Conservation (phyloP, 2,113 vertebrate genomes). For the Megalops atlanticus region DNA sequence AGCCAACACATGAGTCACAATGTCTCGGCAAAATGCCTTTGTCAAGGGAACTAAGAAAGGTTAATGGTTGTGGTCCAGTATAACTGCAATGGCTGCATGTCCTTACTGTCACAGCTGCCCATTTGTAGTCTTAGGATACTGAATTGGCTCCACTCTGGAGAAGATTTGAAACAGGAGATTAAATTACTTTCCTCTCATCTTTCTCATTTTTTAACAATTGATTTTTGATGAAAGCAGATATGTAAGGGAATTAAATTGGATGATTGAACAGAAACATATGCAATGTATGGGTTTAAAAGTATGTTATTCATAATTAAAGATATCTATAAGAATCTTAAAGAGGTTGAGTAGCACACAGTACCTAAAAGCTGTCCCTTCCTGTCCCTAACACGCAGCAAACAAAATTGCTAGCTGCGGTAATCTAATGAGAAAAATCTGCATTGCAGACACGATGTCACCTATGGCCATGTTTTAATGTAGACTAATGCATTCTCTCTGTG, state of each 20-base stretch:
- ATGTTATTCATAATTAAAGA: neutral
- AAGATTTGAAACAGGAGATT: neutral
- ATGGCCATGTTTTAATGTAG: neutral
- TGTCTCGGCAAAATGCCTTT: neutral
- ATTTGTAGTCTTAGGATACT: neutral
- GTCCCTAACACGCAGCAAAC: neutral
- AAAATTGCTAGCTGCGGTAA: neutral
- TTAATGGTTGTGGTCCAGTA: neutral
- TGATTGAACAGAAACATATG: neutral
- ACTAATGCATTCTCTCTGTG: neutral
- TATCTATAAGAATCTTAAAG: neutral
- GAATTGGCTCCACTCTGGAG: neutral
- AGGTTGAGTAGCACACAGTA: neutral
- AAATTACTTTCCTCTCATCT: neutral
- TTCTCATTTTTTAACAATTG: neutral
- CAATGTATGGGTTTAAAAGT: neutral
- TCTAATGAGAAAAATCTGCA: neutral
- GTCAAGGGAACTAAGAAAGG: neutral
- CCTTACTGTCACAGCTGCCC: neutral
- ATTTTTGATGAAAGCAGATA: neutral
- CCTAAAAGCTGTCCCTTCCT: neutral
- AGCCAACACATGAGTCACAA: neutral
- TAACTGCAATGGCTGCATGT: neutral
- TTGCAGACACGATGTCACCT: neutral
- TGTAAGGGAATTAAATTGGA: neutral